Evolutionary conservation across 1,140 invertebrate genomes (phyloP).

Genomic region (Sinella curviseta): DNA sequence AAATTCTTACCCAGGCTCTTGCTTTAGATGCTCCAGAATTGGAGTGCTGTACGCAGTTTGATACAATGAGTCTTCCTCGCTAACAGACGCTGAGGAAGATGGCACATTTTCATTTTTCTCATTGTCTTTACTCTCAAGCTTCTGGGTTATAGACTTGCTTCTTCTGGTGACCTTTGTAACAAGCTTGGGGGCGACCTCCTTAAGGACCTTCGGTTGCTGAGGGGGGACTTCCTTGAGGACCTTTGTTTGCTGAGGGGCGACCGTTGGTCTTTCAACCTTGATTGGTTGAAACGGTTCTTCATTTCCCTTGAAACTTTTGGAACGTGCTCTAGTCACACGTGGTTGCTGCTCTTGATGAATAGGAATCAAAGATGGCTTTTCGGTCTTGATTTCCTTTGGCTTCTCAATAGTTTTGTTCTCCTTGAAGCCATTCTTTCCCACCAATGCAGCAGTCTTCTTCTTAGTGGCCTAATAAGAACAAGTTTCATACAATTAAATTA

Average conservation of each 20-base stretch:
- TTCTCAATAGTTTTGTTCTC: neutral
- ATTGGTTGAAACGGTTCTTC: neutral
- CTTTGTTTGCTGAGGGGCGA: no score
- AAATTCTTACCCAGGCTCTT: neutral
- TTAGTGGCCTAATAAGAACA: conserved; percentile 21
- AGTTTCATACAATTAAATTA: conserved; percentile 31
- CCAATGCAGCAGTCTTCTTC: conserved; percentile 18
- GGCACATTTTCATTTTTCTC: neutral
- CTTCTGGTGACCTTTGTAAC: neutral
- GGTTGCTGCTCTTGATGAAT: neutral
- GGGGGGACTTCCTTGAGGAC: no score
- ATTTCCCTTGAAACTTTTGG: conserved; percentile 19
- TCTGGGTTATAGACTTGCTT: neutral
- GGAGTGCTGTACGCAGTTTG: neutral
- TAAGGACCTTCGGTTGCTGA: neutral
- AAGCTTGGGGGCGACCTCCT: neutral
- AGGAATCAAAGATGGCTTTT: conserved; percentile 11
- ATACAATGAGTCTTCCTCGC: conserved; percentile 1
- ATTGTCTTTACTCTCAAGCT: neutral
- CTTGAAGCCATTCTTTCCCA: conserved; percentile 24
- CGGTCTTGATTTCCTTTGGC: neutral
- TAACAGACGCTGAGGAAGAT: neutral
- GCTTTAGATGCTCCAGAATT: neutral
- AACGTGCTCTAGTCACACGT: neutral
- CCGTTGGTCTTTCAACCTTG: no score